Evolutionary conservation across 2,888 invertebrate genomes (phyloP), one percentile per base, ranked within the genome.

Genomic region (Pristionchus maxplancki): DNA sequence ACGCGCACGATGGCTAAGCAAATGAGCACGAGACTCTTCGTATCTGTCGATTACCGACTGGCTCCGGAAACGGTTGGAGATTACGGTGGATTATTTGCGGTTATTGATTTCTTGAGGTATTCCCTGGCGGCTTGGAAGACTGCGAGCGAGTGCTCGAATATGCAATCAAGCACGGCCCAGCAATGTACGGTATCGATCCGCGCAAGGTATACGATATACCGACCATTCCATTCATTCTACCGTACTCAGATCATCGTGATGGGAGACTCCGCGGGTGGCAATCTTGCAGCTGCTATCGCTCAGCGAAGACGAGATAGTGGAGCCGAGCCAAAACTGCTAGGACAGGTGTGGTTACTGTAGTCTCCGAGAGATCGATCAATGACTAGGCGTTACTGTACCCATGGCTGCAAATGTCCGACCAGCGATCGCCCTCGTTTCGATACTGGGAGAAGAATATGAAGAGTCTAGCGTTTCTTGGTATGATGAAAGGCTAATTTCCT

Each of bases 61-160:
- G 94, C 95, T 0, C 95, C 95, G 9, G 94, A 95, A 89, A 93
- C 95, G 84, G 92, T 93, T 0, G 13, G 62, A 24, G 6, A 44
- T 44, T 6, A 44, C 11, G n/a, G 6, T 20, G 20, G 74, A 89
- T 89, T 28, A 90, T 89, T 3, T 9, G 84, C 6, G 78, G 91
- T 24, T 89, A 91, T 64, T 88, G 91, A 31, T 91, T 91, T 34
- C 89, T 92, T 48, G 92, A 87, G 87, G 1, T 87, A 0, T 95
- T 94, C 89, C 95, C 95, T 8, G 95, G 94, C 0, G 93, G 94
- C 0, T 93, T 94, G 58, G 91, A 94, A 3, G 95, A 95, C 89
- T 95, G 95, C 88, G 91, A 95, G 50, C 89, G 90, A 0, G 95
- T 94, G 13, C 93, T 95, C 31, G 92, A 91, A 13, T 91, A 95